phyloP scores from a whole-genome alignment of 2,888 invertebrate genomes.

The Branchinecta sandiegonensis region DNA sequence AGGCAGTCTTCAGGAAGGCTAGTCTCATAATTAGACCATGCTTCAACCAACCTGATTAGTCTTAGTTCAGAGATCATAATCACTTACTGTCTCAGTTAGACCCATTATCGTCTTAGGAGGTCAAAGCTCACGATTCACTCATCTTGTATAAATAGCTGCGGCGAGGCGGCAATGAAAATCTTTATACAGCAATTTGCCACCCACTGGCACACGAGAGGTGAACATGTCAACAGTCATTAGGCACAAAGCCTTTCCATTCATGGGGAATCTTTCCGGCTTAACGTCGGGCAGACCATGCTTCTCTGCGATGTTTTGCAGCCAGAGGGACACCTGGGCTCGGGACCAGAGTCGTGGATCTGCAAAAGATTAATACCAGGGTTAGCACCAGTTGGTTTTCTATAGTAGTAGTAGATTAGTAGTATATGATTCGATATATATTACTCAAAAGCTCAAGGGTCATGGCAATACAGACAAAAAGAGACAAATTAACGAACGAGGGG shows the following conservation, averaged over 20 bases:
- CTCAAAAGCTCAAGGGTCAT: too few relatives aligned
- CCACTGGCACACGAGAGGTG: conserved; percentile 49
- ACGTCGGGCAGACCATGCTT: conserved; percentile 44
- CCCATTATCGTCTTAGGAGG: too few relatives aligned
- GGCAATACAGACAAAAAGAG: too few relatives aligned
- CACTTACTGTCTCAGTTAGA: too few relatives aligned
- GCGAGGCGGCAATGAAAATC: conserved; percentile 54
- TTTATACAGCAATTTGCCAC: conserved; percentile 51
- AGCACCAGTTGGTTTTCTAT: too few relatives aligned
- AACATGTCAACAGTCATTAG: conserved; percentile 64
- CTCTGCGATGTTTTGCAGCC: conserved; percentile 46
- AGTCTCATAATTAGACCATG: too few relatives aligned
- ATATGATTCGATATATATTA: too few relatives aligned
- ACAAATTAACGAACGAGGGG: too few relatives aligned
- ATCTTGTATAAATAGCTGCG: conserved; percentile 44
- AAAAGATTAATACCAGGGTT: not conserved
- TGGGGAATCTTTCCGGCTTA: conserved; percentile 48
- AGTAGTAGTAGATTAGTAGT: too few relatives aligned
- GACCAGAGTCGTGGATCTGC: conserved; percentile 13
- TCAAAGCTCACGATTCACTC: not conserved
- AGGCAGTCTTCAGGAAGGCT: too few relatives aligned
- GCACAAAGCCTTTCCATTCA: conserved; percentile 66
- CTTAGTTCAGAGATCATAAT: too few relatives aligned
- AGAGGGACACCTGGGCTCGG: conserved; percentile 36
- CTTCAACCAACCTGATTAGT: too few relatives aligned